Conservation (phyloP, 1,140 invertebrate species). For the Trachymyrmex septentrionalis region DNA sequence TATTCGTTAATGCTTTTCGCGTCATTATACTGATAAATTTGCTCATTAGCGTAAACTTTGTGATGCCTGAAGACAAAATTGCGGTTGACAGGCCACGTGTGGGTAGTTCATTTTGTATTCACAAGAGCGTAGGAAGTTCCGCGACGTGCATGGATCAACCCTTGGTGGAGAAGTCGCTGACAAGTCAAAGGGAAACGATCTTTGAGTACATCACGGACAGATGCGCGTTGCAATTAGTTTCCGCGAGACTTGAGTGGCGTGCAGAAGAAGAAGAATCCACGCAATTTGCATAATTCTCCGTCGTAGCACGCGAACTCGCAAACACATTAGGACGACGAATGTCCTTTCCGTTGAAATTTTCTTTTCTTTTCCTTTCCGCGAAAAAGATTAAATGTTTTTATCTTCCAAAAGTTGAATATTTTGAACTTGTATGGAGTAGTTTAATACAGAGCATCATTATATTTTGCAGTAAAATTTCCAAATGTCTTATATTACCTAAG, state of each 20-base stretch:
- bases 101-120: slow-evolving; percentile 41
- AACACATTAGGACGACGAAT: slow-evolving; percentile 47
- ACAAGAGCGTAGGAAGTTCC: slow-evolving; percentile 48
- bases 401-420: background rate
- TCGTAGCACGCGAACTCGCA: slow-evolving; percentile 42
- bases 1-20: background rate
- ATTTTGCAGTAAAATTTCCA: background rate
- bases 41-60: slow-evolving; percentile 24
- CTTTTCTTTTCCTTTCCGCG: background rate
- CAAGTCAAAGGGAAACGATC: slow-evolving; percentile 47
- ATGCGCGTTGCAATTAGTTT: slow-evolving; percentile 55
- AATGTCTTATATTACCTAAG: background rate
- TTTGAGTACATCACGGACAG: slow-evolving; percentile 22
- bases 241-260: slow-evolving; percentile 56
- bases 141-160: slow-evolving; percentile 20
- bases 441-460: no score
- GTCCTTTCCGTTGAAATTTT: slow-evolving; percentile 39
- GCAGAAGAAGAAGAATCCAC: slow-evolving; percentile 41
- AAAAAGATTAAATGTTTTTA: slow-evolving; percentile 12
- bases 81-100: slow-evolving; percentile 30
- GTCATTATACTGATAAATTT: slow-evolving; percentile 25
- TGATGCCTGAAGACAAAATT: slow-evolving; percentile 39
- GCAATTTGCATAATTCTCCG: slow-evolving; percentile 62
- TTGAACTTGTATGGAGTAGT: background rate
- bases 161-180: slow-evolving; percentile 34